A percentile compares a stretch with the other conserved stretches of the same genome.
phyloP scores from a whole-genome alignment of 2,888 invertebrate genomes.

The Sinohyriopsis cumingii region DNA sequence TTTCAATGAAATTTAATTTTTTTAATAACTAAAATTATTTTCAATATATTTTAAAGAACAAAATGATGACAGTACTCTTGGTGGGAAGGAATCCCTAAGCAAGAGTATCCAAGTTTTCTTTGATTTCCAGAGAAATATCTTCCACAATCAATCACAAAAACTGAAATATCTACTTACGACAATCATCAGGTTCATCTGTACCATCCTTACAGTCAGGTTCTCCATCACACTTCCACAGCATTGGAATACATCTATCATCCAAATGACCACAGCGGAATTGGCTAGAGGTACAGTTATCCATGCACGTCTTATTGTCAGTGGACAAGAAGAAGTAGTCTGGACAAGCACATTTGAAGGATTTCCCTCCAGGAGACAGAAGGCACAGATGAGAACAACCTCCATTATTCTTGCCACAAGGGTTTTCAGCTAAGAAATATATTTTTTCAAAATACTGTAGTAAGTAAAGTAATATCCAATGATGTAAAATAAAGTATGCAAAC shows the following conservation, averaged over 20 bases:
- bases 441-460: background rate
- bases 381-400: constrained; percentile 98
- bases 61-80: too few relatives aligned
- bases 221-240: constrained; percentile 68
- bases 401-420: constrained; percentile 93
- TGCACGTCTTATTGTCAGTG: constrained; percentile 88
- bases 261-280: constrained; percentile 63
- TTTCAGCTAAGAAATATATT: constrained; percentile 74
- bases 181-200: constrained; percentile 65
- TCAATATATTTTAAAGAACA: too few relatives aligned
- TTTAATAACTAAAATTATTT: too few relatives aligned
- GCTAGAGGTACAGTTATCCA: constrained; percentile 90
- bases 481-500: background rate
- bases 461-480: background rate
- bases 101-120: too few relatives aligned
- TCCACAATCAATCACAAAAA: too few relatives aligned
- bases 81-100: too few relatives aligned
- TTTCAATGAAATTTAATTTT: too few relatives aligned
- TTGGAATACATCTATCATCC: constrained; percentile 64
- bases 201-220: constrained; percentile 67
- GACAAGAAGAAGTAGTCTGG: constrained; percentile 90
- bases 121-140: too few relatives aligned
- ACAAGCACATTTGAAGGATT: constrained; percentile 89
- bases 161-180: constrained; percentile 46
- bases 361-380: constrained; percentile 83